Evolutionary conservation across 2,797 vertebrate species (phyloP), one percentile per base, ranked within the genome.

Genomic region (Onychomys leucogaster): DNA sequence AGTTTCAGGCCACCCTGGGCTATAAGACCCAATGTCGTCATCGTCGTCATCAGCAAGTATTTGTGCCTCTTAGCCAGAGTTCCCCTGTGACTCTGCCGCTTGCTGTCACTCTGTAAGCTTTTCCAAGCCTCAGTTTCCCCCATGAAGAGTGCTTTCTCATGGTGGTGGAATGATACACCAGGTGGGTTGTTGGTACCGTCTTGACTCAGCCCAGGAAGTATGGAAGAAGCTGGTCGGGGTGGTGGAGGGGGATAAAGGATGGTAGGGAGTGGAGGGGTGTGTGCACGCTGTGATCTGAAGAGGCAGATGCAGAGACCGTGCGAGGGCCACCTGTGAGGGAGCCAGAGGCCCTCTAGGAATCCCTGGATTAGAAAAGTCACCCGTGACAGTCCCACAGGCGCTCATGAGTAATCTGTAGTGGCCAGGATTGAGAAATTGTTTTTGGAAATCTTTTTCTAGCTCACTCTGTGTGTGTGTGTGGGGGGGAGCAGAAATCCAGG

Each of bases 201-300:
- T 43, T 37, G 55, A 29, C 25, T 81, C 41, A n/a, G 34, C 43
- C 9, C 8, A 6, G 17, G 37, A 49, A 65, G 46, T 55, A 43
- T 23, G 25, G 32, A 13, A 2, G 85, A n/a, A 8, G 49, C 21
- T 69, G 76, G 19, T 6, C 2, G 46, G 9, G 63, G 37, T 6
- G 16, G 16, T 0, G 19, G 29, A 59, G 32, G 17, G 9, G 0
- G 5, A 37, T 1, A 23, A n/a, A n/a, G 7, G 43, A 14, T 11
- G 1, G 3, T 34, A 10, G 23, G 83, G 61, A 65, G 82, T 49
- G 41, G 59, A 14, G 14, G 37, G 37, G 37, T 21, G 21, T 13
- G 3, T 5, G 11, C 5, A 6, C n/a, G 4, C 2, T 25, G 34
- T 1, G 1, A 11, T 6, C 5, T 7, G 6, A 19, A 34, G 81